Percentiles rank a stretch among this genome's conserved stretches.
Conservation (phyloP, 2,113 vertebrate species). For the Holacanthus passer region DNA sequence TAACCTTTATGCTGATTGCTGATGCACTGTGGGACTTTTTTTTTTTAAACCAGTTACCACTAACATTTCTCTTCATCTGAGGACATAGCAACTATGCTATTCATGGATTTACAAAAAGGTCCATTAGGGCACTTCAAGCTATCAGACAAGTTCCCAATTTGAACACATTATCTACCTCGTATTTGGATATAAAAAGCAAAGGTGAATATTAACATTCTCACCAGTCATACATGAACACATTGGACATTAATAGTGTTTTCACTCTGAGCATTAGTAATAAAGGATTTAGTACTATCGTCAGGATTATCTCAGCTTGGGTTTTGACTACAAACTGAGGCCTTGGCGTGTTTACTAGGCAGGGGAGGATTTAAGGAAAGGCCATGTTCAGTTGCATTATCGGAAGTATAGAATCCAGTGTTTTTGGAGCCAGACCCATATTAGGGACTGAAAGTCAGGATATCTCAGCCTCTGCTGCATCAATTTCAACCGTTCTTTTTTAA, state of each 20-base stretch:
- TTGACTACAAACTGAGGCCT: background rate
- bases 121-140: background rate
- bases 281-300: background rate
- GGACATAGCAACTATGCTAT: background rate
- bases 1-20: background rate
- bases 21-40: background rate
- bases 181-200: background rate
- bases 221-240: too few species aligned
- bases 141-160: background rate
- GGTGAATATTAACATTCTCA: background rate
- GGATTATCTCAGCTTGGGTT: background rate
- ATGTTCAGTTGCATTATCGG: background rate
- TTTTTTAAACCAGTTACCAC: background rate
- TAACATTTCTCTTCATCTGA: constrained; percentile 1
- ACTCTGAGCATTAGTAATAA: too few species aligned
- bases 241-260: background rate
- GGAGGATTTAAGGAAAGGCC: background rate
- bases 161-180: background rate
- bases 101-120: background rate
- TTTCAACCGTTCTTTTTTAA: background rate
- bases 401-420: background rate
- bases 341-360: background rate
- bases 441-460: background rate
- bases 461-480: background rate
- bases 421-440: background rate